Conservation (phyloP, 1,140 invertebrate genomes). For the Oscheius sp. region DNA sequence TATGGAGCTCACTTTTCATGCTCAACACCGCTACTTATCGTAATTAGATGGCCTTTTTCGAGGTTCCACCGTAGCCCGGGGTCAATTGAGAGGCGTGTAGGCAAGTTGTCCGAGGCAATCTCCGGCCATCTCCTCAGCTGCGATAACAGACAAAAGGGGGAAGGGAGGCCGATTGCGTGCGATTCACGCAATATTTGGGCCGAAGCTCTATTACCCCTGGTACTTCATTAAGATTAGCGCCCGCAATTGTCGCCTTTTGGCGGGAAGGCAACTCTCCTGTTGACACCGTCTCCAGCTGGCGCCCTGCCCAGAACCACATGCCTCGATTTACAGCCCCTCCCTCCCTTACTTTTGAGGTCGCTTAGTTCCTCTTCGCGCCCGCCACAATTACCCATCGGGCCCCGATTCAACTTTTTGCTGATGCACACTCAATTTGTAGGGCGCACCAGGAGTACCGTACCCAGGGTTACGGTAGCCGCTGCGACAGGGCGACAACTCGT, state of each 20-base stretch:
- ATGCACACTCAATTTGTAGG: too few relatives aligned
- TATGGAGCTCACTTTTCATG: slow-evolving; percentile 3
- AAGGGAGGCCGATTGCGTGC: not conserved
- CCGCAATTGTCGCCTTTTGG: not conserved
- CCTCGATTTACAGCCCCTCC: not conserved
- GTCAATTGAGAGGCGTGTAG: not conserved
- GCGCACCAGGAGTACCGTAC: too few relatives aligned
- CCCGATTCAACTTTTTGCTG: not conserved
- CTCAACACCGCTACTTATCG: slow-evolving; percentile 1
- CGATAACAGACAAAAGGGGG: not conserved
- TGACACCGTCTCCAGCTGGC: slow-evolving; percentile 7
- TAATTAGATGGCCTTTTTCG: not conserved
- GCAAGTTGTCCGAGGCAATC: not conserved
- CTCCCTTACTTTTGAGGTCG: not conserved
- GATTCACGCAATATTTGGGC: slow-evolving; percentile 3
- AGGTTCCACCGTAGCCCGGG: not conserved
- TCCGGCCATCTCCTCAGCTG: not conserved
- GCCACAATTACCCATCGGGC: not conserved
- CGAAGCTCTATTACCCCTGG: not conserved
- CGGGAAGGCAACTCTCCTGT: not conserved
- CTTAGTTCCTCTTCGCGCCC: not conserved
- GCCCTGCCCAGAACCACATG: slow-evolving; percentile 8
- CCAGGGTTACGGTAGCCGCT: too few relatives aligned
- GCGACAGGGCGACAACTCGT: too few relatives aligned
- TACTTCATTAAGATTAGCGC: slow-evolving; percentile 7